Base-by-base conservation (phyloP, 2,113 vertebrate genomes). In the Antigone vipio region DNA sequence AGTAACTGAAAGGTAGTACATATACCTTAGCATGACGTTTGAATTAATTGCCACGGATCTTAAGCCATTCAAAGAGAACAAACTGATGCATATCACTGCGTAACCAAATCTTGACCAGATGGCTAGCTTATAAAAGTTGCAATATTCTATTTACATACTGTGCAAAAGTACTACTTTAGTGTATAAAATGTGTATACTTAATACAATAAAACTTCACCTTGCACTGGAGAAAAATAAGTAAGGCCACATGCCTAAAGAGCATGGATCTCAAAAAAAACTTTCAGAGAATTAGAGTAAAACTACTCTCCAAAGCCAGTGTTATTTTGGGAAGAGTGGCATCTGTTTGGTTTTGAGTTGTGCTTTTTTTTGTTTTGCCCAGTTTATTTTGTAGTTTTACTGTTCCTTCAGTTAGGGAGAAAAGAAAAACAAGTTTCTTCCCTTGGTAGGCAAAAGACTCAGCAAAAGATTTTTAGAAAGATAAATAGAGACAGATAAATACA, bases 21-120 rank as follows among this genome's bases (percentile, higher is more conserved):
- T 44, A 72, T 3, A 94, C 32, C 64, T 56, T 69, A 44, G 49
- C 66, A 94, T 75, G 68, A 53, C 20, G 64, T 50, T 89, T n/a
- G 64, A 95, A 96, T 94, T 95, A 56, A 94, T 50, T 96, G 77
- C 63, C 26, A 50, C 27, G 45, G 42, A 66, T 53, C 60, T 75
- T 55, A 85, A 21, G 62, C 22, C 44, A 63, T 73, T 85, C 56
- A 88, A 63, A 19, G 15, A 82, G 85, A 67, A 85, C 9, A 72
- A 52, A 71, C 15, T 53, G 26, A 76, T 52, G 44, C 13, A 4
- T 30, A 73, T 44, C 24, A 67, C 47, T 71, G 62, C 1, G 2
- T 21, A 68, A 58, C 11, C 84, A 77, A 55, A 91, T 42, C 59
- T 50, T 38, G 44, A 89, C 10, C 68, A 91, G 60, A 88, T 44